These are phyloP conservation scores for Dendrocincla tyrannina DNA, from an alignment of 2,797 vertebrate species.

Conservation along the genomic window DNA sequence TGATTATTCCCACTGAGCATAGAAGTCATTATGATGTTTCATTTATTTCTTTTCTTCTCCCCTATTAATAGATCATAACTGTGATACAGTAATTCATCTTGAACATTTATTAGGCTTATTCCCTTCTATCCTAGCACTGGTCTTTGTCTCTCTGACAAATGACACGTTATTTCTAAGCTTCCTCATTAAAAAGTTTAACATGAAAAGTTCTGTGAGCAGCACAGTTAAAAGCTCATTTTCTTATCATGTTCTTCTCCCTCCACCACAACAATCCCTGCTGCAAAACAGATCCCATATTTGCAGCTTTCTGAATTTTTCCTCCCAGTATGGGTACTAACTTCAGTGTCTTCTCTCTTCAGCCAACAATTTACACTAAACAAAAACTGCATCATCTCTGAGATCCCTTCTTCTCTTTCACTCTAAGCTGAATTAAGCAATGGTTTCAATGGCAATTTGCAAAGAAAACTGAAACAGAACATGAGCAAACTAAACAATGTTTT, in stretches of 20 bases:
- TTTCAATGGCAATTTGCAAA: background rate
- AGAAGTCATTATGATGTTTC: background rate
- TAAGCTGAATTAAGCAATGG: background rate
- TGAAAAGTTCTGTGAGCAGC: background rate
- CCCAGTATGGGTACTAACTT: background rate
- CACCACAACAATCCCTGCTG: background rate
- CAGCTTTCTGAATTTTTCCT: background rate
- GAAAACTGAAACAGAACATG: background rate
- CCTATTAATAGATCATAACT: conserved; percentile 21
- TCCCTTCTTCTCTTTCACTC: background rate
- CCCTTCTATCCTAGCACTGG: background rate
- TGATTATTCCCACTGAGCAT: conserved; percentile 29
- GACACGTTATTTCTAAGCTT: conserved; percentile 7
- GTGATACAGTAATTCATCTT: background rate
- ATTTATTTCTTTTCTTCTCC: conserved; percentile 24
- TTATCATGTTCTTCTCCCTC: background rate
- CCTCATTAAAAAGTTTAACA: background rate
- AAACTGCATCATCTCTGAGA: background rate
- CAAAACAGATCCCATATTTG: background rate
- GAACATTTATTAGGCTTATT: conserved; percentile 10
- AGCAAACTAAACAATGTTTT: background rate
- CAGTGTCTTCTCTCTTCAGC: background rate
- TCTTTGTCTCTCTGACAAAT: conserved; percentile 39
- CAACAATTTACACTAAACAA: background rate
- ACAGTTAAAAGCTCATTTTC: background rate